Evolutionary conservation across 2,113 vertebrate genomes (phyloP).

Genomic region (Anser cygnoides): DNA sequence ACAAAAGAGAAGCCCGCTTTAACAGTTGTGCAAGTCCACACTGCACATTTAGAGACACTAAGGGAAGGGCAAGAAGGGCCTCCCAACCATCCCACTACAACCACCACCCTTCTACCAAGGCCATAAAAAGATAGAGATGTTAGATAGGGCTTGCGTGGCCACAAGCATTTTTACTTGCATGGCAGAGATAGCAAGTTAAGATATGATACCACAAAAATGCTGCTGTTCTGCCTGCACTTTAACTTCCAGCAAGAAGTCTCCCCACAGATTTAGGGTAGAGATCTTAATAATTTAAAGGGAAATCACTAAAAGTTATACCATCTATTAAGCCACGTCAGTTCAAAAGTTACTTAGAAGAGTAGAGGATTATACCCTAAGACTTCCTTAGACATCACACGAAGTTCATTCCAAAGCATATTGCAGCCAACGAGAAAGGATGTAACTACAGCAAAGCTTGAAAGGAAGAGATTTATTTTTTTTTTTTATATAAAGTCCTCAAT

Average conservation of each 20-base stretch:
- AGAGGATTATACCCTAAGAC: not conserved
- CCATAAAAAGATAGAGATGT: not conserved
- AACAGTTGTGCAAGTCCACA: not conserved
- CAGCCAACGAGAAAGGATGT: not conserved
- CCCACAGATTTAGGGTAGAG: not conserved
- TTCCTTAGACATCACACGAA: not conserved
- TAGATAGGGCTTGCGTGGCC: not conserved
- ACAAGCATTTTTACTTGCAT: not conserved
- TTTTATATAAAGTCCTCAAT: not conserved
- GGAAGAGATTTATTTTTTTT: not conserved
- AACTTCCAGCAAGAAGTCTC: not conserved
- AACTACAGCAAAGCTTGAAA: not conserved
- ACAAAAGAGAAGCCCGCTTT: not conserved
- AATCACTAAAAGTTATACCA: not conserved
- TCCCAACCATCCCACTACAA: not conserved
- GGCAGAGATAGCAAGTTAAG: not conserved
- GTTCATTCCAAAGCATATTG: not conserved
- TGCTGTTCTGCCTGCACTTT: not conserved
- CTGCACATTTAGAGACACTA: not conserved
- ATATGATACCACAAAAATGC: not conserved
- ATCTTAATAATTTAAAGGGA: not conserved
- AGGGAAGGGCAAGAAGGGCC: not conserved
- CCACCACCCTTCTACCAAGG: not conserved
- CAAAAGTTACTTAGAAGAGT: not conserved
- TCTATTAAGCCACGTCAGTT: not conserved